Base-by-base conservation (phyloP, 2,888 invertebrate species). In the Mongoloraphidia duomilia region DNA sequence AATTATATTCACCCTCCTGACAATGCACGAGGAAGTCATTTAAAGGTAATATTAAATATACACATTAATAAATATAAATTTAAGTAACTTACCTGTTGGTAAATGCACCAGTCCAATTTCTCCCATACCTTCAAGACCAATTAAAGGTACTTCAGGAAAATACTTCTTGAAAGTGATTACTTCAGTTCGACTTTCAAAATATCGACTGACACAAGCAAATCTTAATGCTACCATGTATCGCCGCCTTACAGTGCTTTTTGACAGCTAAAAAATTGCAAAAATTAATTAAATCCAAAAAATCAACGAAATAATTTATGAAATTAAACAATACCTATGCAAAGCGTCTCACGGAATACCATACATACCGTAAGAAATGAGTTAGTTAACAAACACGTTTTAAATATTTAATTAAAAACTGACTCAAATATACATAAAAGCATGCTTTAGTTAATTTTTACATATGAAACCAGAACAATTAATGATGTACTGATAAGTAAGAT, bases 141-240 rank as follows among this genome's bases (percentile, higher is more conserved):
- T 46, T 40, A 46, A 36, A 39, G 39, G 46, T 17, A 40, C 36
- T 34, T 40, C 34, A 12, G 46, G 46, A 40, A 46, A 46, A 38
- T 33, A 38, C 33, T 34, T 38, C 13, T 39, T 36, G 11, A 39
- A 46, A 46, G 39, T 34, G 34, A 34, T 34, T 8, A 26, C 12
- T 46, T 46, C 46, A 12, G 40, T 34, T n/a, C 14, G 26, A 34
- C 39, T 46, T 46, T 36, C 14, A 11, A n/a, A 4, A 33, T n/a
- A 46, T 13, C 46, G 46, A 14, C 46, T 46, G 10, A 46, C 34
- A 12, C 46, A 46, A 3, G 46, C 46, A 46, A 46, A 46, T 39
- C 46, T 14, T 11, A 46, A 46, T n/a, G 46, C 46, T 14, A 17
- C 34, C 33, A 40, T 39, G 11, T 46, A 26, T 40, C 40, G 36